Evolutionary conservation across 2,797 vertebrate species (phyloP).

Genomic region (Chrysocyon brachyurus): DNA sequence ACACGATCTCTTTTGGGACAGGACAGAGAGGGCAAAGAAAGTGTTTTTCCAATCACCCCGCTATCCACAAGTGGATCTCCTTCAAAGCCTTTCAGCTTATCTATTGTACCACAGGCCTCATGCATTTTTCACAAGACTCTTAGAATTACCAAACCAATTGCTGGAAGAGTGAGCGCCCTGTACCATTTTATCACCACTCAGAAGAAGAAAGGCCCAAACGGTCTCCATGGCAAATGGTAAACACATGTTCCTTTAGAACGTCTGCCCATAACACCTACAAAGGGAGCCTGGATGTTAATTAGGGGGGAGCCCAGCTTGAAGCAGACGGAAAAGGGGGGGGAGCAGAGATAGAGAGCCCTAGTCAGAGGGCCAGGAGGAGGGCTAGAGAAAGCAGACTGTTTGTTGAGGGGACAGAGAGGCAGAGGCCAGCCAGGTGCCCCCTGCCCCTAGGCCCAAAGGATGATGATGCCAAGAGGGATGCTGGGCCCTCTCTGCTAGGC

Average conservation of each 20-base stretch:
- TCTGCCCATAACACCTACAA: not conserved
- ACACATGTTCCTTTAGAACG: not conserved
- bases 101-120: not conserved
- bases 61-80: slow-evolving; percentile 65
- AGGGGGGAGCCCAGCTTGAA: not conserved
- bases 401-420: not conserved
- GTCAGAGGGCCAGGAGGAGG: not conserved
- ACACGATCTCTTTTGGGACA: not conserved
- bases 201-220: slow-evolving; percentile 31
- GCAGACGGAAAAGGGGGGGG: not conserved
- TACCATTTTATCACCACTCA: not conserved
- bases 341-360: not conserved
- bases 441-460: accelerated
- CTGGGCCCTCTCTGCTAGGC: accelerated
- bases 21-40: slow-evolving; percentile 47
- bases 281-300: not conserved
- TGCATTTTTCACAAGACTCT: slow-evolving; percentile 72
- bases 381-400: not conserved
- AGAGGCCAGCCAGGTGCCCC: not conserved
- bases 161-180: not conserved
- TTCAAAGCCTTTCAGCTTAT: slow-evolving; percentile 54
- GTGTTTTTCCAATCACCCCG: slow-evolving; percentile 17
- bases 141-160: slow-evolving; percentile 63
- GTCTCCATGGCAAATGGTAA: slow-evolving; percentile 57
- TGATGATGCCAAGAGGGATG: not conserved